phyloP scores from a whole-genome alignment of 2,113 vertebrate genomes.

The Tetrax tetrax region DNA sequence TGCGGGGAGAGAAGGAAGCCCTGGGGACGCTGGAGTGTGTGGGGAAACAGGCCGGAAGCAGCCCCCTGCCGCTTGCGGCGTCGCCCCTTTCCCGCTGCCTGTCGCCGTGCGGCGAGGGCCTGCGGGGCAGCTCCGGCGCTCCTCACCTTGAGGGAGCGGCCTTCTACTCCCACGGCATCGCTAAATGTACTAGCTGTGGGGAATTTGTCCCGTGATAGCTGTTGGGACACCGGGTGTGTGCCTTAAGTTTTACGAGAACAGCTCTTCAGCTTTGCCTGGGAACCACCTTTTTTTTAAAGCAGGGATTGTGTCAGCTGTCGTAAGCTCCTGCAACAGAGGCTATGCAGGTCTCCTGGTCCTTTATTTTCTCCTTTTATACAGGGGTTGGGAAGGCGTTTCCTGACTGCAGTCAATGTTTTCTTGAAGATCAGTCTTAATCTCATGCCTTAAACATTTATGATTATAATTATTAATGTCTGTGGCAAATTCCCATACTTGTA shows the following conservation, averaged over 20 bases:
- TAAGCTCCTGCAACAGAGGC: no score
- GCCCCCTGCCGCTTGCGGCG: no score
- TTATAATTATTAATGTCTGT: neutral
- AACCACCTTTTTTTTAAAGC: fast-evolving
- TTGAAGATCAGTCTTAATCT: neutral
- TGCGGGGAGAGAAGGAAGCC: fast-evolving
- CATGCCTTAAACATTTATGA: neutral
- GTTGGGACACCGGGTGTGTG: fast-evolving
- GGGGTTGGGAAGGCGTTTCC: no score
- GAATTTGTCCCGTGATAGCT: fast-evolving
- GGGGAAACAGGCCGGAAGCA: fast-evolving
- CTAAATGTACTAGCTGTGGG: fast-evolving
- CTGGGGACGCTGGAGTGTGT: fast-evolving
- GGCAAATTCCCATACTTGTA: neutral
- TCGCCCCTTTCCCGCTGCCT: fast-evolving
- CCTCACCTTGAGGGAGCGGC: fast-evolving
- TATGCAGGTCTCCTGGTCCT: fast-evolving
- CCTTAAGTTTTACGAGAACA: fast-evolving
- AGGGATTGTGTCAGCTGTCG: neutral
- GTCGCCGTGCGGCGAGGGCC: neutral
- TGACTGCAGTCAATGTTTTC: neutral
- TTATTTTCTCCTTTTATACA: neutral
- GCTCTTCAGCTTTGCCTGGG: neutral
- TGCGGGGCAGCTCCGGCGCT: no score
- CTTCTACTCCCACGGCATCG: fast-evolving